phyloP scores from a whole-genome alignment of 2,113 vertebrate genomes.

The Numenius arquata region DNA sequence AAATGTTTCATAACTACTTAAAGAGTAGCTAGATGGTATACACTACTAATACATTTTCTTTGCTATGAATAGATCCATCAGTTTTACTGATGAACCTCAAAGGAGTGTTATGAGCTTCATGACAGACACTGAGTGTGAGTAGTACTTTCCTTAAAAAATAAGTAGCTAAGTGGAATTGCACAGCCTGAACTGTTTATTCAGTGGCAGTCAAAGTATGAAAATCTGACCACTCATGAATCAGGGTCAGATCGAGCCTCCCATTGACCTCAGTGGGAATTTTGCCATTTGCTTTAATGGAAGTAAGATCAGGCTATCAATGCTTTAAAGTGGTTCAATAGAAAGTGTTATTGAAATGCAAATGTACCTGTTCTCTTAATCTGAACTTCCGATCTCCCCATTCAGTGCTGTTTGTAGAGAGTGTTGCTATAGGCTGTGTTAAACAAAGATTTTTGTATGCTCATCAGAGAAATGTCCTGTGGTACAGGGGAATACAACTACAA shows the following conservation, averaged over 20 bases:
- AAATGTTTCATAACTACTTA: not conserved
- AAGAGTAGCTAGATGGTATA: not conserved
- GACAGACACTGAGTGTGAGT: not conserved
- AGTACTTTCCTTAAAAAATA: not conserved
- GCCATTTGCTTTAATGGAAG: not conserved
- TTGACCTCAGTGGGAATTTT: slow-evolving; percentile 19
- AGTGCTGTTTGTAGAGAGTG: not conserved
- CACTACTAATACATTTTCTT: not conserved
- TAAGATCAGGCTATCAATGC: not conserved
- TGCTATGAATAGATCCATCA: not conserved
- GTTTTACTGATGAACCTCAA: not conserved
- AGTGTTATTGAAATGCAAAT: slow-evolving; percentile 57
- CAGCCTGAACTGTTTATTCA: not conserved
- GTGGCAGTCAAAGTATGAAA: not conserved
- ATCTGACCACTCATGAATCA: not conserved
- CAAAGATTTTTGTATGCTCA: not conserved
- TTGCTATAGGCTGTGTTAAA: not conserved
- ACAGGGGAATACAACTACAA: not conserved
- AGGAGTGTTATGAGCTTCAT: not conserved
- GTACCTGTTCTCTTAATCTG: not conserved
- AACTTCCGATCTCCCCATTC: slow-evolving; percentile 38
- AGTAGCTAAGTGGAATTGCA: not conserved
- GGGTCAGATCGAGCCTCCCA: not conserved
- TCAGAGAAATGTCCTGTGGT: not conserved
- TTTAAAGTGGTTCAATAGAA: not conserved